Percentiles rank a stretch among this genome's conserved stretches.
These are phyloP conservation scores for Prenolepis imparis DNA, from an alignment of 2,888 invertebrate species.

Conservation along the genomic window DNA sequence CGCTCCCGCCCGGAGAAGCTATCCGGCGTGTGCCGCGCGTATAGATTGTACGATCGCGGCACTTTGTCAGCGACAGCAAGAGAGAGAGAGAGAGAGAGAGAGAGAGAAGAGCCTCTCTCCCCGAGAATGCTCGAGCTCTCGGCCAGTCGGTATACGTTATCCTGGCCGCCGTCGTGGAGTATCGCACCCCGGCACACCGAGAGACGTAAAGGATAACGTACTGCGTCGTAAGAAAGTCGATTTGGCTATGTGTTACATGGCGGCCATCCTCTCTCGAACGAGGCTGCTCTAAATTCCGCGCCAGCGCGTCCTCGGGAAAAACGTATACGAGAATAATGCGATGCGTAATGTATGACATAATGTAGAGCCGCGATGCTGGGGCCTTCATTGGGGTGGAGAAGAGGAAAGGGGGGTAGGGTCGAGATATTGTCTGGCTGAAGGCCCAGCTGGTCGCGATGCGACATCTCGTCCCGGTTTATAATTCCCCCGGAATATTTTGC, in stretches of 20 bases:
- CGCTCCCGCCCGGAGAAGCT: constrained; percentile 59
- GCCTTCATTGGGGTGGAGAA: not conserved
- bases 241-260: constrained; percentile 78
- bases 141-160: constrained; percentile 77
- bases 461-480: constrained; percentile 58
- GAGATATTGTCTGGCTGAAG: constrained; percentile 71
- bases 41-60: constrained; percentile 65
- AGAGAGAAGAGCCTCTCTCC: constrained; percentile 60
- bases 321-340: constrained; percentile 75
- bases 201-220: constrained; percentile 76
- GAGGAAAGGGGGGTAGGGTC: constrained; percentile 1
- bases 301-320: constrained; percentile 67
- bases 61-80: constrained; percentile 67
- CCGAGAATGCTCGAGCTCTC: constrained; percentile 69
- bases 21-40: constrained; percentile 56
- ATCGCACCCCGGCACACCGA: constrained; percentile 51
- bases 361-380: constrained; percentile 57
- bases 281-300: constrained; percentile 70
- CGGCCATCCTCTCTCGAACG: constrained; percentile 53
- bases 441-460: constrained; percentile 74
- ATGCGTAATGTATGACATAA: constrained; percentile 78
- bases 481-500: constrained; percentile 74
- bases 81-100: constrained; percentile 58
- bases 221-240: constrained; percentile 79
- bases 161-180: constrained; percentile 58